Conservation (phyloP, 1,140 invertebrate genomes). For the Panonychus citri region DNA sequence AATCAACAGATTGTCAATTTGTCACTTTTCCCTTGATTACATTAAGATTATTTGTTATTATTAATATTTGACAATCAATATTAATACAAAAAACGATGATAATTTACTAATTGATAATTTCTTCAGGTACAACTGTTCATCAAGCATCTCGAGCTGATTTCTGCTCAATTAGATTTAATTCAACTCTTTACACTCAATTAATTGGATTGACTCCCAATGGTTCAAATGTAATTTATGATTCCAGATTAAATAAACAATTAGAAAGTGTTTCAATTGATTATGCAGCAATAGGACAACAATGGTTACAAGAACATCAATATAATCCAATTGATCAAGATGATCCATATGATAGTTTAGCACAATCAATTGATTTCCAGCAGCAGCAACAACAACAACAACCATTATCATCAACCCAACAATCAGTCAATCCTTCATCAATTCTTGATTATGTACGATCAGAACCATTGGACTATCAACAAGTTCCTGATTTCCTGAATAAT, state of each 20-base stretch:
- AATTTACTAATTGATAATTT: no score
- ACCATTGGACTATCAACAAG: background rate
- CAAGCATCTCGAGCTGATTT: conserved; percentile 39
- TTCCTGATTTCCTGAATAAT: background rate
- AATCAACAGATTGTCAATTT: no score
- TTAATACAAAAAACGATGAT: no score
- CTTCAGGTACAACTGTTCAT: conserved; percentile 32
- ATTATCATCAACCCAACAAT: background rate
- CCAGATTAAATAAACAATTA: conserved; percentile 21
- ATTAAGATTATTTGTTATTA: no score
- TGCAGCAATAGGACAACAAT: conserved; percentile 23
- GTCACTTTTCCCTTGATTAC: no score
- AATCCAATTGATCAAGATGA: background rate
- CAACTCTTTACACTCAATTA: conserved; percentile 34
- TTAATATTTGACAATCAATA: no score
- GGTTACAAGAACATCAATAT: conserved; percentile 19
- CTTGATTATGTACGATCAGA: background rate
- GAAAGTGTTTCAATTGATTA: conserved; percentile 22
- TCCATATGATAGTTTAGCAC: background rate
- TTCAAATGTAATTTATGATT: conserved; percentile 18
- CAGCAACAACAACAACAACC: background rate
- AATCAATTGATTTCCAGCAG: background rate
- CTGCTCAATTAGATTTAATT: conserved; percentile 43
- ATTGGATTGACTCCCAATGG: conserved; percentile 34
- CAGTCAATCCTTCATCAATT: background rate